Evolutionary conservation across 1,140 invertebrate genomes (phyloP).

Genomic region (Scaptomyza pallida): DNA sequence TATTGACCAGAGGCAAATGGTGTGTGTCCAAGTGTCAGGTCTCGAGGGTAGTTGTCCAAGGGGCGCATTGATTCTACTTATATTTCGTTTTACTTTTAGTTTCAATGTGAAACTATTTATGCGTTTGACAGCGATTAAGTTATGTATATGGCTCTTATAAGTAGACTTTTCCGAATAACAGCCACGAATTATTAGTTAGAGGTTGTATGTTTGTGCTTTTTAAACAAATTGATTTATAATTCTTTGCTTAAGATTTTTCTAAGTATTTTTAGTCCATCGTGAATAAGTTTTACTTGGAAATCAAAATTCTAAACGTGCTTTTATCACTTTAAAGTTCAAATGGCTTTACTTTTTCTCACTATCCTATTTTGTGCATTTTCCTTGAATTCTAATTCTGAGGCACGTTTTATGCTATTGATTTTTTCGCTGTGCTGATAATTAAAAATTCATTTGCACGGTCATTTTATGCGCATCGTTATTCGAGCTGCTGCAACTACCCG

Average conservation of each 20-base stretch:
- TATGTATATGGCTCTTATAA: too few species aligned
- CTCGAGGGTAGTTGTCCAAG: not conserved
- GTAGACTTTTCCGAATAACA: too few species aligned
- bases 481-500: conserved; percentile 27
- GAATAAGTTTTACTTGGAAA: too few species aligned
- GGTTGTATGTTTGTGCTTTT: not conserved
- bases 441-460: conserved; percentile 75
- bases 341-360: conserved; percentile 10
- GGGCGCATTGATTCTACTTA: not conserved
- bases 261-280: too few species aligned
- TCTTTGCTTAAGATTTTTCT: not conserved
- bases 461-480: conserved; percentile 39
- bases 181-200: not conserved
- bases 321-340: not conserved
- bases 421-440: conserved; percentile 68
- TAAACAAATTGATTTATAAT: not conserved
- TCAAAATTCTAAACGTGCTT: not conserved
- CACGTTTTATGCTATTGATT: conserved; percentile 62
- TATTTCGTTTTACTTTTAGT: conserved; percentile 6
- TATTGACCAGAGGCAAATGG: conserved; percentile 13
- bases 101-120: not conserved
- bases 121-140: conserved; percentile 1
- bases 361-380: conserved; percentile 10
- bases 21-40: conserved; percentile 6
- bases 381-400: conserved; percentile 47